phyloP scores from a whole-genome alignment of 2,113 vertebrate genomes.

The Pelodiscus sinensis region DNA sequence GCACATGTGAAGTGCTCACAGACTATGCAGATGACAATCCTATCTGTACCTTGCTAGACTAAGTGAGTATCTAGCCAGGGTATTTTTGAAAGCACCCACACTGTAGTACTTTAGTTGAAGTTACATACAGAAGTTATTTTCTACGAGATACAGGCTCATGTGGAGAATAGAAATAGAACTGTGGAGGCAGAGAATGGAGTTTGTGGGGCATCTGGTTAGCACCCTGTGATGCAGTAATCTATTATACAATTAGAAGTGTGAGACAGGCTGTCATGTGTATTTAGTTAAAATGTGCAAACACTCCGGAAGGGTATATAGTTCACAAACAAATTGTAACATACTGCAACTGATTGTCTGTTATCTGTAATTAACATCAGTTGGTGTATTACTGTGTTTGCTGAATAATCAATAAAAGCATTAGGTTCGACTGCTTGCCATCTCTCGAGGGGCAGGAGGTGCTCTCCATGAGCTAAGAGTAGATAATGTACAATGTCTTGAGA shows the following conservation, averaged over 20 bases:
- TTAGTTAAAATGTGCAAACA: neutral
- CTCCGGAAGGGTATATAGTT: neutral
- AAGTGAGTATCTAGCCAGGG: neutral
- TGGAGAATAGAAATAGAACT: neutral
- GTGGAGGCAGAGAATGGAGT: neutral
- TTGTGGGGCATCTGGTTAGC: accelerated
- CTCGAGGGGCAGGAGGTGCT: neutral
- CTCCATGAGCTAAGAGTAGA: neutral
- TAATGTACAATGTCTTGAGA: neutral
- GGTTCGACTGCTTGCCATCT: accelerated
- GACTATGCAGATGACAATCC: neutral
- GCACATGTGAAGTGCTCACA: neutral
- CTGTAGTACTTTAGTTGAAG: neutral
- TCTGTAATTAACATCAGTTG: neutral
- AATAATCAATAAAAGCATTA: neutral
- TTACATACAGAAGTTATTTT: neutral
- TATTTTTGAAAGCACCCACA: neutral
- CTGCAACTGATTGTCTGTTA: neutral
- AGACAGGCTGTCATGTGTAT: neutral
- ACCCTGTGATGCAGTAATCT: accelerated
- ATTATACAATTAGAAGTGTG: neutral
- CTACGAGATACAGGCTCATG: neutral
- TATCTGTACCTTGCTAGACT: neutral
- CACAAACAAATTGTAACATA: neutral
- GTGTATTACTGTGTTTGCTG: neutral